Evolutionary conservation across 1,140 invertebrate species (phyloP).

Genomic region (Drosophila sp.): DNA sequence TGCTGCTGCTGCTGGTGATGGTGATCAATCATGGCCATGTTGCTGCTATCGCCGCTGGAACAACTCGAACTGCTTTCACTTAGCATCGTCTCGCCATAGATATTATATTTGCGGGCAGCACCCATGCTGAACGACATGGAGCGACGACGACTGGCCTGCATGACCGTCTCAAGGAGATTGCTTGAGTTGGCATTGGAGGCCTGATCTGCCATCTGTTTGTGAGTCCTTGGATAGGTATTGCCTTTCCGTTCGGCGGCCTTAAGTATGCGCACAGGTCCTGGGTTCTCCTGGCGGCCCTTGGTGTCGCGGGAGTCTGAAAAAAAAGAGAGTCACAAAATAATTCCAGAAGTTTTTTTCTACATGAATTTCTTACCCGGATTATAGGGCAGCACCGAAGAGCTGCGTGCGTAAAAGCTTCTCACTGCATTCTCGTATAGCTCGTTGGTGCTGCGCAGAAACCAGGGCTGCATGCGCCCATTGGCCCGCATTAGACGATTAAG

Average conservation of each 20-base stretch:
- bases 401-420: constrained; percentile 40
- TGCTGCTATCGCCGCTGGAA: constrained; percentile 19
- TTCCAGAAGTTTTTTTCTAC: neutral
- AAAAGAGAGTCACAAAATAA: neutral
- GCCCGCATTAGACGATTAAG: constrained; percentile 51
- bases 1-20: neutral
- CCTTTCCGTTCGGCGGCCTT: constrained; percentile 1
- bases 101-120: constrained; percentile 5
- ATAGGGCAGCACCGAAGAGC: constrained; percentile 19
- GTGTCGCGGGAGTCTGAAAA: constrained; percentile 17
- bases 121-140: constrained; percentile 45
- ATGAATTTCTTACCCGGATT: constrained; percentile 20
- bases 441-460: constrained; percentile 61
- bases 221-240: constrained; percentile 44
- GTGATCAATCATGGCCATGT: neutral
- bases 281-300: constrained; percentile 31
- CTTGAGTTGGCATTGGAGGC: constrained; percentile 14
- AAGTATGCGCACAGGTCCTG: constrained; percentile 29
- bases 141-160: constrained; percentile 51
- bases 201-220: constrained; percentile 47
- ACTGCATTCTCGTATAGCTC: constrained; percentile 56
- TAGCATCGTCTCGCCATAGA: constrained; percentile 2
- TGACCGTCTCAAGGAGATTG: constrained; percentile 43
- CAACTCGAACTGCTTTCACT: constrained; percentile 22
- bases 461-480: constrained; percentile 51